Conservation (phyloP, 2,113 vertebrate genomes). For the Aptenodytes forsteri region DNA sequence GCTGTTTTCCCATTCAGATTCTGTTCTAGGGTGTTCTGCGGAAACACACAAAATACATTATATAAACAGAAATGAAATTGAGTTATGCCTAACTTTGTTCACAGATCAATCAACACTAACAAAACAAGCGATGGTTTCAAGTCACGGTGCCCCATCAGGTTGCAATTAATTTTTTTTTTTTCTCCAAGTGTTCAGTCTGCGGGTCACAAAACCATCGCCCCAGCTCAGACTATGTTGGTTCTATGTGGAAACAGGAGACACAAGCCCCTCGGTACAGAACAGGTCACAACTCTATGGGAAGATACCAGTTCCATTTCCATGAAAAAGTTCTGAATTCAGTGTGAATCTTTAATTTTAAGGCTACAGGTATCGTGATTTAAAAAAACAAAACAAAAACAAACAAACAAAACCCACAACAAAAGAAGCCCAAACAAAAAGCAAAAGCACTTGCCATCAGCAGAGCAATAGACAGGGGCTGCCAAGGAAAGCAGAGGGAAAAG, state of each 20-base stretch:
- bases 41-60: not conserved
- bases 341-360: not conserved
- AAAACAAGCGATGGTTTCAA: not conserved
- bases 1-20: conserved; percentile 99
- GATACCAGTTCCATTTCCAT: not conserved
- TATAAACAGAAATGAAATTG: not conserved
- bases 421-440: not conserved
- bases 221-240: not conserved
- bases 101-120: not conserved
- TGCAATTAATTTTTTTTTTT: not conserved
- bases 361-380: not conserved
- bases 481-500: not conserved
- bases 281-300: not conserved
- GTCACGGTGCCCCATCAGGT: not conserved
- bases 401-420: not conserved
- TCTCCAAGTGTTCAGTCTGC: not conserved
- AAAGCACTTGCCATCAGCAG: not conserved
- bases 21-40: conserved; percentile 93
- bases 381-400: not conserved
- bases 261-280: not conserved
- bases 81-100: not conserved
- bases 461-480: not conserved
- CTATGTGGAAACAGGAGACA: not conserved
- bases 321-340: not conserved
- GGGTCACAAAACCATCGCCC: not conserved